Evolutionary conservation across 2,113 vertebrate genomes (phyloP), one percentile per base, ranked within the genome.

Genomic region (Furnarius figulus): DNA sequence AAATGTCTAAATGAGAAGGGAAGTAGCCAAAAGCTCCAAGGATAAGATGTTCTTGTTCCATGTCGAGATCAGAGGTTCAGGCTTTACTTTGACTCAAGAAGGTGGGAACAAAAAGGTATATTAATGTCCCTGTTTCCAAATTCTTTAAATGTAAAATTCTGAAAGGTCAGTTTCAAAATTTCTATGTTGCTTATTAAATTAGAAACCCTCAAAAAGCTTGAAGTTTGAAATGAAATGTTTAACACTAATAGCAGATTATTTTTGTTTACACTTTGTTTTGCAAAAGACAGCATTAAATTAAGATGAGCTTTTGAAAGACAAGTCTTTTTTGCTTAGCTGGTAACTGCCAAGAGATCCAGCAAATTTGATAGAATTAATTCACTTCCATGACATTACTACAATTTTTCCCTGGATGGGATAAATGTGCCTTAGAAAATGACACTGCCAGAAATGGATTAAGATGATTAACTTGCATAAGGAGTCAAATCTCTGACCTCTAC

Each of bases 401-500:
- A 4, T 92, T 97, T 90, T 77, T 89, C 47, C 56, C 83, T 92
- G 52, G 31, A 35, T 95, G 35, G 44, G 67, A 74, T 86, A 93
- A 95, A 95, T 17, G 16, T 25, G 59, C 80, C 61, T 92, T 74
- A 89, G 68, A 55, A 95, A 96, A 90, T 56, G 12, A 81, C 65
- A 70, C 88, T 88, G 59, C 68, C 79, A 75, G 56, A 47, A 88
- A 82, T 61, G 56, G 93, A 94, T 95, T 90, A 86, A 76, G 75
- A 83, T 59, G 67, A 90, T 95, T 95, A 93, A 68, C 80, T 95
- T 93, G 56, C 76, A 47, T 68, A 72, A 93, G 52, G 80, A 86
- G 83, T 95, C 86, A 92, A 87, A 95, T 97, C 65, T 75, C 52
- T 93, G 89, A 83, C 94, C 71, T 92, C 72, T 83, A 2, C 82